Percentiles rank a stretch among this genome's conserved stretches.
phyloP scores from a whole-genome alignment of 2,113 vertebrate species.

The Ciconia maguari region DNA sequence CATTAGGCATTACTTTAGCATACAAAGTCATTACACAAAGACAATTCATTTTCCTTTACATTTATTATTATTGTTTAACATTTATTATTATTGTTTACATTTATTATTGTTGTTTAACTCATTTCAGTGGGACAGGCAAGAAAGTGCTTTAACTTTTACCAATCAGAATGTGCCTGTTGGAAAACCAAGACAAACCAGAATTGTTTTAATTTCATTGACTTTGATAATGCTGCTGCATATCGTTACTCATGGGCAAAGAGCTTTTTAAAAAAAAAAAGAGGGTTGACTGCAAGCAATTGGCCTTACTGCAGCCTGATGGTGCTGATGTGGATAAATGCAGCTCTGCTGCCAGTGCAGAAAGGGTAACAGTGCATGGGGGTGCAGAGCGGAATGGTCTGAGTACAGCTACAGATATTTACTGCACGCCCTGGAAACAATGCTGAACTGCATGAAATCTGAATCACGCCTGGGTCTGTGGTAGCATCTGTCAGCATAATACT shows the following conservation, averaged over 20 bases:
- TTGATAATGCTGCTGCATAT: not conserved
- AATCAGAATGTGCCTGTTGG: not conserved
- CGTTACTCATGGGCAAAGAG: not conserved
- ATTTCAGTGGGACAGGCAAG: not conserved
- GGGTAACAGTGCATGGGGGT: not conserved
- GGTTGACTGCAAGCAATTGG: not conserved
- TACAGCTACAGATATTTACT: not conserved
- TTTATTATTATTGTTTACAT: not conserved
- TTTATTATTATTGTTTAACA: not conserved
- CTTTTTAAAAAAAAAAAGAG: not conserved
- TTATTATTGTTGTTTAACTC: not conserved
- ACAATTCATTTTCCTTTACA: not conserved
- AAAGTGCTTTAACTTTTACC: not conserved
- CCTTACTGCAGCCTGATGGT: not conserved
- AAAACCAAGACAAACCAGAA: not conserved
- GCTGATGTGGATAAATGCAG: not conserved
- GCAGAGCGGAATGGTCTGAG: not conserved
- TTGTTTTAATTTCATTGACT: not conserved
- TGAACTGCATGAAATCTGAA: not conserved
- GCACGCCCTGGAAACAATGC: rapidly evolving
- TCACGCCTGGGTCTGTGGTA: not conserved
- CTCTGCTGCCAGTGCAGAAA: not conserved
- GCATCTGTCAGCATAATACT: not conserved
- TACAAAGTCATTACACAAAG: not conserved
- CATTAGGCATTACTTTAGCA: not conserved